Conservation (phyloP, 2,888 invertebrate genomes). For the Bedellia somnulentella region DNA sequence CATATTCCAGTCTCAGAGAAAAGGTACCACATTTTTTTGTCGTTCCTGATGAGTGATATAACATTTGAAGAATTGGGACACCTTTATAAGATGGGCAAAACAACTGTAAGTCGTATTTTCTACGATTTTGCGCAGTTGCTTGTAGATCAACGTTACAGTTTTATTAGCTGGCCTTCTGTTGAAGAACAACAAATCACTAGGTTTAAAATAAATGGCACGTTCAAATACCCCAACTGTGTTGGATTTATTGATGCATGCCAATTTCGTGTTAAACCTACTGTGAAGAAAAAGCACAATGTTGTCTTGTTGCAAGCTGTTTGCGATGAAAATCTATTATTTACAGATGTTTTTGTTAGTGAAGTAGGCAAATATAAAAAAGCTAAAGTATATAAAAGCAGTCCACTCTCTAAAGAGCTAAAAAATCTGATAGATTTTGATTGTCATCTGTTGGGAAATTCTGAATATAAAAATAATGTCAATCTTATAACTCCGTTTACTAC, state of each 20-base stretch:
- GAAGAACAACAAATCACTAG: slow-evolving; percentile 47
- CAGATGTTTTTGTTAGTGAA: slow-evolving; percentile 34
- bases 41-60: slow-evolving; percentile 30
- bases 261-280: slow-evolving; percentile 27
- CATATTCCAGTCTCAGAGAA: too few relatives aligned
- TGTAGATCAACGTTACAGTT: slow-evolving; percentile 28
- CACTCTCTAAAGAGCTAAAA: slow-evolving; percentile 27
- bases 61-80: slow-evolving; percentile 37
- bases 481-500: slow-evolving; percentile 41
- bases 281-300: slow-evolving; percentile 21
- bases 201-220: slow-evolving; percentile 36
- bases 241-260: slow-evolving; percentile 43
- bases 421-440: slow-evolving; percentile 42
- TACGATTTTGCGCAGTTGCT: slow-evolving; percentile 33
- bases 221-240: slow-evolving; percentile 46
- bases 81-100: slow-evolving; percentile 39
- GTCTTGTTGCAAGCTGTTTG: slow-evolving; percentile 47
- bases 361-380: slow-evolving; percentile 32
- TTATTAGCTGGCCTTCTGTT: slow-evolving; percentile 40
- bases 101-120: slow-evolving; percentile 38
- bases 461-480: slow-evolving; percentile 37
- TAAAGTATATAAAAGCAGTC: slow-evolving; percentile 36
- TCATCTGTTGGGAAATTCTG: slow-evolving; percentile 40
- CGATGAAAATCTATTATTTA: slow-evolving; percentile 40
- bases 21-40: slow-evolving; percentile 44